Conservation (phyloP, 1,140 invertebrate species). For the Phenacoccus solenopsis region DNA sequence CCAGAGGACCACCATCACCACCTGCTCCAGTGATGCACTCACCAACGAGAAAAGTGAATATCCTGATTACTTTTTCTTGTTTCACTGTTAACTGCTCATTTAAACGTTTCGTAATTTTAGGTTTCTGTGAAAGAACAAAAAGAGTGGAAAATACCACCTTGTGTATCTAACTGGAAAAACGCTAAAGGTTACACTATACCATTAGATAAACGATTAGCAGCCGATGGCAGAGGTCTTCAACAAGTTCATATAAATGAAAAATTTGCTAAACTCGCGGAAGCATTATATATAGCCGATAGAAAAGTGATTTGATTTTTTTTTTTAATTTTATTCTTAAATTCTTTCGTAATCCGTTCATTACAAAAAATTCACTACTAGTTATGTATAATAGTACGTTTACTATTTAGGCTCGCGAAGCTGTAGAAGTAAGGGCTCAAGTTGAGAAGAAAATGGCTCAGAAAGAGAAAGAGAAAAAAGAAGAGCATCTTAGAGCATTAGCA, state of each 20-base stretch:
- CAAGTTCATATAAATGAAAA: conserved; percentile 98
- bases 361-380: no score
- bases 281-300: conserved; percentile 93
- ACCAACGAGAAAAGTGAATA: conserved; percentile 71
- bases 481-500: conserved; percentile 80
- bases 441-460: conserved; percentile 95
- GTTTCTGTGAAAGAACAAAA: conserved; percentile 96
- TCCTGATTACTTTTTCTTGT: conserved; percentile 18
- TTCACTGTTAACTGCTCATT: background rate
- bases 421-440: conserved; percentile 88
- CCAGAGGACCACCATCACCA: conserved; percentile 92
- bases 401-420: conserved; percentile 70
- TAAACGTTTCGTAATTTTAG: conserved; percentile 20
- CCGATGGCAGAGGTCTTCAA: conserved; percentile 93
- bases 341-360: background rate
- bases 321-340: background rate
- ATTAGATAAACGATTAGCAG: conserved; percentile 92
- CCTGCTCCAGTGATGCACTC: conserved; percentile 96
- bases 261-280: conserved; percentile 95
- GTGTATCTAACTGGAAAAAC: conserved; percentile 99
- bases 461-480: conserved; percentile 98
- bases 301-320: conserved; percentile 41
- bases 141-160: conserved; percentile 99
- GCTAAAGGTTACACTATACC: conserved; percentile 98
- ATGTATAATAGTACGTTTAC: background rate